Evolutionary conservation across 1,140 invertebrate species (phyloP).

Genomic region (Anastatus disparis): DNA sequence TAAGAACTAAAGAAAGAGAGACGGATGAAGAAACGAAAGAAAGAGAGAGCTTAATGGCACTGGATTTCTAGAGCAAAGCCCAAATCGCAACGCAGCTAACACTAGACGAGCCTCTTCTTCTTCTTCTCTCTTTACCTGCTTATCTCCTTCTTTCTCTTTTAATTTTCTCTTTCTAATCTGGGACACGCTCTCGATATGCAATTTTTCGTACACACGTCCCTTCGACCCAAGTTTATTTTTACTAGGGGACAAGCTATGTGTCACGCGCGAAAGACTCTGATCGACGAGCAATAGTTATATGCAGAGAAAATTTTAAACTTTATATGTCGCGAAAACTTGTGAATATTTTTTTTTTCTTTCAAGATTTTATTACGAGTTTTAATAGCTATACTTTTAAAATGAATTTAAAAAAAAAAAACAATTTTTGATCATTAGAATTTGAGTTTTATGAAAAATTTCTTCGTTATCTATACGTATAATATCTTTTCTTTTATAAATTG

Average conservation of each 20-base stretch:
- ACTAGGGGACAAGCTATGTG: not conserved
- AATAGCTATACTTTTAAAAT: too few relatives aligned
- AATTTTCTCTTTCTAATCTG: too few relatives aligned
- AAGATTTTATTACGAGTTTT: too few relatives aligned
- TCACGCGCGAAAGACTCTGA: not conserved
- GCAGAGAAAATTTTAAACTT: not conserved
- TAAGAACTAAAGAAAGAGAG: not conserved
- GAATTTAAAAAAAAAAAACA: too few relatives aligned
- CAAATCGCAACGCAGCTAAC: slow-evolving; percentile 12
- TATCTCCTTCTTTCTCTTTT: too few relatives aligned
- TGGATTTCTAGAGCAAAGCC: slow-evolving; percentile 37
- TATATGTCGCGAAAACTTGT: not conserved
- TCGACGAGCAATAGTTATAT: not conserved
- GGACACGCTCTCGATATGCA: slow-evolving; percentile 32
- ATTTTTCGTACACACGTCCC: slow-evolving; percentile 12
- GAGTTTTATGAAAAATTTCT: too few relatives aligned
- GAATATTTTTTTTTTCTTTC: not conserved
- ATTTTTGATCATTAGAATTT: too few relatives aligned
- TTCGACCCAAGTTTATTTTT: slow-evolving; percentile 27
- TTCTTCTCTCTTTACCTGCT: too few relatives aligned
- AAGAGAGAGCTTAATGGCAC: slow-evolving; percentile 28
- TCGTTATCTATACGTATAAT: too few relatives aligned
- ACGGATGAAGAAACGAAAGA: too few relatives aligned
- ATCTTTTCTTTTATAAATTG: too few relatives aligned
- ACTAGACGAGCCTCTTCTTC: too few relatives aligned